Percentiles rank a stretch among this genome's conserved stretches.
These are phyloP conservation scores for Pseudomyrmex dendroicus DNA, from an alignment of 1,140 invertebrate genomes.

Conservation along the genomic window DNA sequence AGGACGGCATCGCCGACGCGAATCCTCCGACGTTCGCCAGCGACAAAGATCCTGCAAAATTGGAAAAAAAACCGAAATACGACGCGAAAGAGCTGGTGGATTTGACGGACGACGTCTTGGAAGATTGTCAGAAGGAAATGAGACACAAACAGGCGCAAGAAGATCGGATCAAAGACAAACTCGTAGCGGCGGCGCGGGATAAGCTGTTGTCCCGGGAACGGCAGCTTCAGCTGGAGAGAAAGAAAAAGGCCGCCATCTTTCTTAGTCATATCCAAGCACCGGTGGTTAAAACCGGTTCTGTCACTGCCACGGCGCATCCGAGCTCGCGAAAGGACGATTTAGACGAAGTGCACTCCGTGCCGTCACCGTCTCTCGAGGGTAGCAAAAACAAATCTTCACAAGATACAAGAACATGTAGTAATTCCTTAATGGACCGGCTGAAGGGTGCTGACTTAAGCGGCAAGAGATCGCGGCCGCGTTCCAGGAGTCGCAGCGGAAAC, in stretches of 20 bases:
- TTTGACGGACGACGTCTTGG: slow-evolving; percentile 84
- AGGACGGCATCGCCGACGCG: slow-evolving; percentile 27
- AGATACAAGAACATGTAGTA: slow-evolving; percentile 71
- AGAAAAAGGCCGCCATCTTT: slow-evolving; percentile 88
- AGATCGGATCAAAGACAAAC: slow-evolving; percentile 88
- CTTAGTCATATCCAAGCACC: slow-evolving; percentile 87
- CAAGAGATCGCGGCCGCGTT: slow-evolving; percentile 79
- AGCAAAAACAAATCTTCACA: slow-evolving; percentile 69
- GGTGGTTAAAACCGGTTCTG: slow-evolving; percentile 28
- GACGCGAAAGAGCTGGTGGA: slow-evolving; percentile 85
- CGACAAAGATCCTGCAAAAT: slow-evolving; percentile 64
- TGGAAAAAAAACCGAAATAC: slow-evolving; percentile 71
- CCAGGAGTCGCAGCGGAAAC: slow-evolving; percentile 80
- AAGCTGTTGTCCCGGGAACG: slow-evolving; percentile 88
- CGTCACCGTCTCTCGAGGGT: slow-evolving; percentile 73
- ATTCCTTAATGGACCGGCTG: slow-evolving; percentile 80
- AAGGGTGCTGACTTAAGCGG: slow-evolving; percentile 78
- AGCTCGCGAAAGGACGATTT: slow-evolving; percentile 70
- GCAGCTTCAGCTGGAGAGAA: slow-evolving; percentile 90
- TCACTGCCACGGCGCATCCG: not conserved
- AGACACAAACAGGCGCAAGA: slow-evolving; percentile 83
- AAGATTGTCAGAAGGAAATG: slow-evolving; percentile 82
- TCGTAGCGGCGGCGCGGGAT: slow-evolving; percentile 87
- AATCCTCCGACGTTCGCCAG: not conserved
- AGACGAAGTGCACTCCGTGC: slow-evolving; percentile 79